These are phyloP conservation scores for Habrosyne pyritoides DNA, from an alignment of 2,888 invertebrate species.

Conservation along the genomic window DNA sequence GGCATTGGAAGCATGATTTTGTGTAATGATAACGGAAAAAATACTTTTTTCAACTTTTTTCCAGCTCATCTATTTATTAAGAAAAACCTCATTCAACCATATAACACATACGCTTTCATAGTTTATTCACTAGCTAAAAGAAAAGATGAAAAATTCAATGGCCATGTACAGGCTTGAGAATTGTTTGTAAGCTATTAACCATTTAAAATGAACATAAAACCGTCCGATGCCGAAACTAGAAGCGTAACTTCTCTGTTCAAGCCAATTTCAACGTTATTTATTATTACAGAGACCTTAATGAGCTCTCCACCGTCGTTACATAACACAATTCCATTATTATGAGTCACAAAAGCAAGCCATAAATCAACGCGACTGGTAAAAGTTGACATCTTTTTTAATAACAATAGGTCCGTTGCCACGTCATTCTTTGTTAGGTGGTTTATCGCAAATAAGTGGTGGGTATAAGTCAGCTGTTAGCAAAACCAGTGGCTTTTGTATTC, in stretches of 20 bases:
- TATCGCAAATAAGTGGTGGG: conserved; percentile 28
- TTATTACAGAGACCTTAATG: conserved; percentile 54
- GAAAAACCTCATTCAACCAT: too few species aligned
- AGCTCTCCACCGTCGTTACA: conserved; percentile 60
- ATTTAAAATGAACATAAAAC: conserved; percentile 26
- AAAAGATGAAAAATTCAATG: not conserved
- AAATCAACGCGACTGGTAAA: conserved; percentile 60
- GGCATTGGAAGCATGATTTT: too few species aligned
- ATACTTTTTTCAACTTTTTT: too few species aligned
- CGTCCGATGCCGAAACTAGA: conserved; percentile 16
- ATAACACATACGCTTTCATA: too few species aligned
- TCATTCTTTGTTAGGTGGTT: conserved; percentile 43
- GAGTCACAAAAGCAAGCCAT: conserved; percentile 54
- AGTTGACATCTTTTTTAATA: conserved; percentile 75
- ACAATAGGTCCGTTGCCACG: conserved; percentile 50
- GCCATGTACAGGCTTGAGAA: conserved; percentile 17
- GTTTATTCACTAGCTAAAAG: not conserved
- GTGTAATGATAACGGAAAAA: too few species aligned
- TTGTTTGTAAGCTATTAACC: conserved; percentile 16
- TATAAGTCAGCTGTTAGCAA: conserved; percentile 19
- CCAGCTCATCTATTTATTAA: too few species aligned
- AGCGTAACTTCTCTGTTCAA: conserved; percentile 24
- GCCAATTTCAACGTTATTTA: conserved; percentile 48
- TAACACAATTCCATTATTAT: conserved; percentile 62
- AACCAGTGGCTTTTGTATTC: not conserved